Base-by-base conservation (phyloP, 2,797 vertebrate species). In the Atherinosoma microstoma region DNA sequence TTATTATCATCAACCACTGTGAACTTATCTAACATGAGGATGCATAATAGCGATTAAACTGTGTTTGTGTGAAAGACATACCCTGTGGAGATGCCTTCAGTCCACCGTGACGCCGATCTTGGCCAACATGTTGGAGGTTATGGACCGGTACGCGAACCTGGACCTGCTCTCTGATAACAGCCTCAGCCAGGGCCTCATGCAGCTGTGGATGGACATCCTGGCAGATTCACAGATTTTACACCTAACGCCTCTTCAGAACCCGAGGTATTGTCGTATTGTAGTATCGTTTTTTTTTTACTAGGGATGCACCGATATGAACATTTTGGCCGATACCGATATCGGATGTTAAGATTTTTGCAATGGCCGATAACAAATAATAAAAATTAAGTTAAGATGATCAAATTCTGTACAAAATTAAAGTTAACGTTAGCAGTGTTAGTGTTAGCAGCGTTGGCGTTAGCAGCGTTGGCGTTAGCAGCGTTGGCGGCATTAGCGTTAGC, bases 31-130 rank as follows among this genome's bases (percentile, higher is more conserved):
- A 13, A 18, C 11, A 10, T 15, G 47, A 22, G 4, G 22, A 10
- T 16, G 18, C 18, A 11, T 68, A 22, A 36, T 5, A 36, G 15
- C 6, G 6, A 0, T 1, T 10, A 71, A 77, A 38, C 40, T 58
- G 20, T 76, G 18, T 40, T 36, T 29, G 13, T 45, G 42, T 69
- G 58, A 54, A 60, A 95, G 94, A 70, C 93, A 93, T n/a, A 94
- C 94, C 1, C 84, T 95, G 58, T 95, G 95, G 95, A 91, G 93
- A 34, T 80, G 57, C 58, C 90, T 95, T 24, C 94, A 95, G 86
- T 86, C 83, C 36, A 57, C 73, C 0, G 80, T 95, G 56, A 94
- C 85, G 2, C 94, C 92, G 0, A 36, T 91, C 30, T 83, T 95
- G 72, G 94, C 77, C 56, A 62, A 10, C 65, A 75, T 94, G 72